phyloP scores from a whole-genome alignment of 64 coral and sea anemone genomes.

The Dendrophyllia cribrosa region DNA sequence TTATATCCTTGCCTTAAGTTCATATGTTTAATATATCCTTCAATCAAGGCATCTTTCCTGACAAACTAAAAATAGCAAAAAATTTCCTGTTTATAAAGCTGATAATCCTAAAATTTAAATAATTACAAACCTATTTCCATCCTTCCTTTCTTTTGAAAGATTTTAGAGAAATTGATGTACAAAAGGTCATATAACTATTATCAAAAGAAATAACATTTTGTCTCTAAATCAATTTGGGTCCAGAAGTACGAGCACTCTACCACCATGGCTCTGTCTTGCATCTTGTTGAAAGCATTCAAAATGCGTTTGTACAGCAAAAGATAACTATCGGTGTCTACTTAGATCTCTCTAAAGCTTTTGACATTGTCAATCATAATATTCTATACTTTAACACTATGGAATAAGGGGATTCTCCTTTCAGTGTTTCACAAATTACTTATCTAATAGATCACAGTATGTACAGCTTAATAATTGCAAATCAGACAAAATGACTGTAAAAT shows the following conservation, averaged over 20 bases:
- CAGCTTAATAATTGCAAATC: background rate
- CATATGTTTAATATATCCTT: background rate
- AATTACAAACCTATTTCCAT: no score
- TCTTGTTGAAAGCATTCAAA: background rate
- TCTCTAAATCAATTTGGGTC: slow-evolving; percentile 18
- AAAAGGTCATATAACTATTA: no score
- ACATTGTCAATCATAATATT: background rate
- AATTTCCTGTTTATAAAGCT: no score
- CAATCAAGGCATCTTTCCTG: background rate
- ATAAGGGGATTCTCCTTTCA: background rate
- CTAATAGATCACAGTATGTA: background rate
- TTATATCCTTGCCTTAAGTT: background rate
- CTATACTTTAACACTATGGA: background rate
- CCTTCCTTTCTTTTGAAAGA: no score
- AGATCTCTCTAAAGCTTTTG: background rate
- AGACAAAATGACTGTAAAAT: background rate
- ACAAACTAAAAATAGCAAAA: no score
- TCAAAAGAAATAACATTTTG: no score
- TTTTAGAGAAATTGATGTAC: no score
- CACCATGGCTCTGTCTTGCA: background rate
- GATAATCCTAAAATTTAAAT: no score
- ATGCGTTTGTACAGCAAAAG: background rate
- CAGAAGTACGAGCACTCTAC: background rate
- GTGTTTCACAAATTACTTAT: background rate
- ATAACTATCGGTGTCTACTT: background rate